These are phyloP conservation scores for Cyclina sinensis DNA, from an alignment of 1,140 invertebrate species.

Conservation along the genomic window DNA sequence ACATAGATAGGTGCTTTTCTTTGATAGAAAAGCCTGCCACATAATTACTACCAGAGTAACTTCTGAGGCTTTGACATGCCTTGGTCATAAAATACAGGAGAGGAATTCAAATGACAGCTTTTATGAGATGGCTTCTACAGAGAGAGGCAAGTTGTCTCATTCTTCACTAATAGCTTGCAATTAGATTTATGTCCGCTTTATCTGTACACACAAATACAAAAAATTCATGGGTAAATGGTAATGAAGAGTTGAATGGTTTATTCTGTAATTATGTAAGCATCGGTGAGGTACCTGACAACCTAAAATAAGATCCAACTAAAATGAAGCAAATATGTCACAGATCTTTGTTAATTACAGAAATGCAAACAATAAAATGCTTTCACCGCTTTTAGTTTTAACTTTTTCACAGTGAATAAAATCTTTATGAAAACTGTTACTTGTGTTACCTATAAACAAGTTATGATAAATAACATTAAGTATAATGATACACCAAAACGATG, in stretches of 20 bases:
- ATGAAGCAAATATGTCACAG: too few species aligned
- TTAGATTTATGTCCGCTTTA: slow-evolving; percentile 1
- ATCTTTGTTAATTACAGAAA: too few species aligned
- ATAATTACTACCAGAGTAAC: not conserved
- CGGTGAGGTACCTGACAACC: too few species aligned
- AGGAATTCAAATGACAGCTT: slow-evolving; percentile 46
- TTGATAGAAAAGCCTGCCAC: not conserved
- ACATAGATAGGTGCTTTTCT: not conserved
- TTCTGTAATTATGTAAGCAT: too few species aligned
- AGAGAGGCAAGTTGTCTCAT: slow-evolving; percentile 1
- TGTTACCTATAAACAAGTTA: too few species aligned
- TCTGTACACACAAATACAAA: not conserved
- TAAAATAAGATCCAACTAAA: too few species aligned
- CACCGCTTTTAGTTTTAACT: too few species aligned
- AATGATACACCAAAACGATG: too few species aligned
- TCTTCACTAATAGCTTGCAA: slow-evolving; percentile 28
- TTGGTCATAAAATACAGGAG: not conserved
- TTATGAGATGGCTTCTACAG: slow-evolving; percentile 1
- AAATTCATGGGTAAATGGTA: not conserved
- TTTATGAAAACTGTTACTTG: too few species aligned
- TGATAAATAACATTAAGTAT: too few species aligned
- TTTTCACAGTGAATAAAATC: too few species aligned
- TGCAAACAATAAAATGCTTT: too few species aligned
- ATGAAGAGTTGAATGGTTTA: not conserved
- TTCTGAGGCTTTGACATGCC: not conserved